Evolutionary conservation across 2,797 vertebrate genomes (phyloP), one percentile per base, ranked within the genome.

Genomic region (Basileuterus tristriatus): DNA sequence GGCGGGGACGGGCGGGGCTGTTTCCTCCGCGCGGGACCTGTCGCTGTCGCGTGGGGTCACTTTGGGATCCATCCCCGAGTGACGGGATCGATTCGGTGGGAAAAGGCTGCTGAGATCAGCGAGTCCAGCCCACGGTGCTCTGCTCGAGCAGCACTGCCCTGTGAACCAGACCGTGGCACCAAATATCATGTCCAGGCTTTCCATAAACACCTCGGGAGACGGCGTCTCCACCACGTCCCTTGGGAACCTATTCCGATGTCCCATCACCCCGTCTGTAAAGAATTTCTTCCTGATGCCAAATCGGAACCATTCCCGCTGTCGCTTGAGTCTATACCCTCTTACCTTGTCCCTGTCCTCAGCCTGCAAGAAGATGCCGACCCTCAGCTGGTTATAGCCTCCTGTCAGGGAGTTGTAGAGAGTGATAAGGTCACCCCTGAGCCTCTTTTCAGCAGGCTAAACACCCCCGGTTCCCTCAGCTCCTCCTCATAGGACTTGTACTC

Each of bases 401-500:
- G 17, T 43, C 27, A 10, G 36, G 36, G 2, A 17, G 7, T 5
- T 60, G 3, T 6, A 11, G 30, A 44, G 23, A 7, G 41, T 2
- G 9, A 24, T 68, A 11, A 11, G 19, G 22, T 23, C 47, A 2
- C 6, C 8, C 18, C 15, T 32, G 41, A 36, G 27, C 18, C 8
- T 11, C 8, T 2, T 55, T 62, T 22, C 36, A 49, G 6, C 47
- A 5, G 36, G 27, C 27, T 43, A 19, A 76, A 49, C 49, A 37
- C 0, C 6, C 36, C 9, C 20, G 2, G 22, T 1, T 75, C 8
- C 47, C 34, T 69, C 36, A 49, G 26, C 53, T 30, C 1, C 6
- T 72, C 37, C 30, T 62, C 23, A 0, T 1, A 6, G 8, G 22
- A 18, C 16, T 24, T 76, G 32, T 43, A 1, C 9, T 43, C 47